phyloP scores from a whole-genome alignment of 2,888 invertebrate genomes.

The Lordiphosa andalusiaca region DNA sequence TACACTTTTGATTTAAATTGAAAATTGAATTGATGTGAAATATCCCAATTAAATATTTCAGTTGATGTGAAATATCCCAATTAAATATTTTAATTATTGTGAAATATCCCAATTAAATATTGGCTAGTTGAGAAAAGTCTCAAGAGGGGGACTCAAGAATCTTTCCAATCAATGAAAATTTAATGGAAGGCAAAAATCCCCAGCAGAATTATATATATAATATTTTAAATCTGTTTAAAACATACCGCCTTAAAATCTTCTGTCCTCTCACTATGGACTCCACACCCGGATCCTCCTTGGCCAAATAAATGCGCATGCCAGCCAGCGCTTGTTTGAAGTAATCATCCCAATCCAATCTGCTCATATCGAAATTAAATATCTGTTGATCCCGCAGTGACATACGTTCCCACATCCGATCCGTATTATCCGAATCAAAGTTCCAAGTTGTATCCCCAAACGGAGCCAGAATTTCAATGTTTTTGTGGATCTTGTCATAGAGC shows the following conservation, averaged over 20 bases:
- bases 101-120: too few relatives aligned
- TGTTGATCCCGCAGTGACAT: constrained; percentile 79
- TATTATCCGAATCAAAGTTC: constrained; percentile 85
- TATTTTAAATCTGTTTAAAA: background rate
- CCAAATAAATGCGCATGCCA: constrained; percentile 88
- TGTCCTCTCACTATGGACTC: constrained; percentile 84
- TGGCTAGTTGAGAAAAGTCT: too few relatives aligned
- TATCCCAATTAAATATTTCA: too few relatives aligned
- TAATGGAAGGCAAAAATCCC: too few relatives aligned
- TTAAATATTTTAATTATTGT: too few relatives aligned
- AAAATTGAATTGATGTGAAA: too few relatives aligned
- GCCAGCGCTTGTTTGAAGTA: constrained; percentile 82
- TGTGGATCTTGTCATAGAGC: constrained; percentile 89
- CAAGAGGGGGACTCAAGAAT: too few relatives aligned
- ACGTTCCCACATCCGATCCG: constrained; percentile 78
- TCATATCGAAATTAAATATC: constrained; percentile 88
- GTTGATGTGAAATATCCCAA: too few relatives aligned
- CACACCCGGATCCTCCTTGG: constrained; percentile 86
- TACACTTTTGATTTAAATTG: too few relatives aligned
- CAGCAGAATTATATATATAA: too few relatives aligned
- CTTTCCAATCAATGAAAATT: too few relatives aligned
- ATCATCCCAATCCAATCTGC: constrained; percentile 85
- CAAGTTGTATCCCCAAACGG: constrained; percentile 90
- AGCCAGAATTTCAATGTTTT: constrained; percentile 86
- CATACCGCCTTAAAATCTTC: constrained; percentile 83